Evolutionary conservation across 2,888 invertebrate species (phyloP).

Genomic region (Steromphala cineraria): DNA sequence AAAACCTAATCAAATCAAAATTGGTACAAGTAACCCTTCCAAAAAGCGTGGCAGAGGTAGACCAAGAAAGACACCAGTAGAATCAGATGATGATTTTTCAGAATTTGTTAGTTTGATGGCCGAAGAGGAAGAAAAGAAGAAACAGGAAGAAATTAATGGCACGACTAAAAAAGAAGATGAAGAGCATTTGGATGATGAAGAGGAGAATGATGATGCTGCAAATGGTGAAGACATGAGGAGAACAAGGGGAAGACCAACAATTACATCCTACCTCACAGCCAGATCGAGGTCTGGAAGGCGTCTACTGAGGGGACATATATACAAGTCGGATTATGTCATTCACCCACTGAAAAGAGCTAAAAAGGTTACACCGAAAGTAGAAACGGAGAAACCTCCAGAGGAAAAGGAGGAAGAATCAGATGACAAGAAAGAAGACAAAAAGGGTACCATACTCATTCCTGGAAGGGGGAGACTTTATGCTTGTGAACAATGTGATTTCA

Average conservation of each 20-base stretch:
- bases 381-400: neutral
- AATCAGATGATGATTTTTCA: constrained; percentile 31
- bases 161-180: neutral
- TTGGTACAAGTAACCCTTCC: neutral
- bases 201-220: neutral
- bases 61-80: constrained; percentile 34
- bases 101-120: constrained; percentile 31
- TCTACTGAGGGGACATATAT: constrained; percentile 2
- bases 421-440: constrained; percentile 4
- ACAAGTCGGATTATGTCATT: constrained; percentile 30
- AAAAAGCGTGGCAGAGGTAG: constrained; percentile 30
- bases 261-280: constrained; percentile 28
- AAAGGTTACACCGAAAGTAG: neutral
- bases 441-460: neutral
- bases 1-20: neutral
- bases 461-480: constrained; percentile 24
- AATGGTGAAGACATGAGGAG: neutral
- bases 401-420: constrained; percentile 2
- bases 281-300: constrained; percentile 25
- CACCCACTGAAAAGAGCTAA: constrained; percentile 28
- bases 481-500: constrained; percentile 53
- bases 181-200: neutral
- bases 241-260: constrained; percentile 30
- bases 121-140: constrained; percentile 36
- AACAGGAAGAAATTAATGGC: constrained; percentile 21